A percentile compares a stretch with the other conserved stretches of the same genome.
Conservation (phyloP, 1,140 invertebrate species). For the Sipha flava region DNA sequence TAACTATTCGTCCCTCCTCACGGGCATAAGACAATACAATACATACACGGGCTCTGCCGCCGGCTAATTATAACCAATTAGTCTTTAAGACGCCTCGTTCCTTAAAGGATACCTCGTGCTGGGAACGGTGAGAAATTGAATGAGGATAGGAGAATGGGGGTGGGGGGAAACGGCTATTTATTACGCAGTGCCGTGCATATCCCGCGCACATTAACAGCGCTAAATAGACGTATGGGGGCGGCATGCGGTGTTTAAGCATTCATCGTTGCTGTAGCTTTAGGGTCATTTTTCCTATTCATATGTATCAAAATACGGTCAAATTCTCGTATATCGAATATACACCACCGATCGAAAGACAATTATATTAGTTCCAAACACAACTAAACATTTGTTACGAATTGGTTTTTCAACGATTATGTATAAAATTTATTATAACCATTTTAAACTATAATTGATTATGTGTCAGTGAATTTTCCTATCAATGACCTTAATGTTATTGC, state of each 20-base stretch:
- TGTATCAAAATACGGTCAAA: not conserved
- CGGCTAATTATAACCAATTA: constrained; percentile 32
- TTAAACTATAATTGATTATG: too few species aligned
- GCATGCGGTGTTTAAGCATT: not conserved
- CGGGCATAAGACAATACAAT: constrained; percentile 11
- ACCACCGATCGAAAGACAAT: too few species aligned
- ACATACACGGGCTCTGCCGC: not conserved
- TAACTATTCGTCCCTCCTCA: not conserved
- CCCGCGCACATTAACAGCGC: not conserved
- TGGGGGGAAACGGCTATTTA: not conserved
- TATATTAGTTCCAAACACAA: too few species aligned
- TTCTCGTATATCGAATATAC: not conserved
- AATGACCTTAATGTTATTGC: too few species aligned
- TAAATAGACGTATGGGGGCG: constrained; percentile 5
- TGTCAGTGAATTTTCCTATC: too few species aligned
- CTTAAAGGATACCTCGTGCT: not conserved
- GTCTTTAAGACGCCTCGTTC: constrained; percentile 20
- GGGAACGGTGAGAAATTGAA: not conserved
- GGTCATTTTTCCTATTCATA: not conserved
- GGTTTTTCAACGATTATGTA: too few species aligned
- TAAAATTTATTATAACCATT: too few species aligned
- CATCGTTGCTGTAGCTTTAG: not conserved
- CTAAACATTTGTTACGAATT: too few species aligned
- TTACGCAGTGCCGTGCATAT: not conserved
- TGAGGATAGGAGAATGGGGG: not conserved